Base-by-base conservation (phyloP, 2,797 vertebrate species). In the Discoglossus pictus region DNA sequence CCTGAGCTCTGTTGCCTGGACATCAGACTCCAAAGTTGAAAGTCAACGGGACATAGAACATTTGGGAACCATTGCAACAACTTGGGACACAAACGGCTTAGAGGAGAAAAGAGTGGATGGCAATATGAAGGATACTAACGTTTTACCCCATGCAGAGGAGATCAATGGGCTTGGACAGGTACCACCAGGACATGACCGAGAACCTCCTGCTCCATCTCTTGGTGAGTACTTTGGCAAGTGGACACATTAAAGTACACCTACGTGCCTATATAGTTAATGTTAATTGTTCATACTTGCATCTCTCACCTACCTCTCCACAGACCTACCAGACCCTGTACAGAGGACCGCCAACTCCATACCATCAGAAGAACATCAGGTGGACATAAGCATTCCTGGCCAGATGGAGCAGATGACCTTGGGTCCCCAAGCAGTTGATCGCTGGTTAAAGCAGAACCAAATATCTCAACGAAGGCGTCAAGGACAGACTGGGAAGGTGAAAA, bases 391-490 rank as follows among this genome's bases (percentile, higher is more conserved):
- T 8, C 12, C 39, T 42, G 13, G 13, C 16, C 3, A 46, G 11
- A 20, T 2, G 15, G 10, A 46, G 43, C 16, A 20, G 2, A 9
- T 46, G 16, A 20, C 43, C 15, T 20, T 18, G 18, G 18, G 11
- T 7, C 9, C 43, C 15, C 10, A 46, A 11, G 27, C 8, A 4
- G 3, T 21, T 16, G 31, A n/a, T 18, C 24, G 13, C 10, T 15
- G 4, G 8, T 34, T 16, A 54, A 43, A 54, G 9, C 21, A 12
- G 2, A 27, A 13, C 20, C 2, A 25, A 12, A n/a, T 35, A 42
- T 35, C 18, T 12, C 60, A 70, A 5, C 46, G 52, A 31, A 63
- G 60, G 50, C 60, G 68, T 15, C 52, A 34, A 7, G 20, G 34
- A 16, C 48, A 23, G 44, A 59, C 50, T 20, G 50, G 50, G 27